phyloP scores from a whole-genome alignment of 2,113 vertebrate genomes.

The Elanus axillaris region DNA sequence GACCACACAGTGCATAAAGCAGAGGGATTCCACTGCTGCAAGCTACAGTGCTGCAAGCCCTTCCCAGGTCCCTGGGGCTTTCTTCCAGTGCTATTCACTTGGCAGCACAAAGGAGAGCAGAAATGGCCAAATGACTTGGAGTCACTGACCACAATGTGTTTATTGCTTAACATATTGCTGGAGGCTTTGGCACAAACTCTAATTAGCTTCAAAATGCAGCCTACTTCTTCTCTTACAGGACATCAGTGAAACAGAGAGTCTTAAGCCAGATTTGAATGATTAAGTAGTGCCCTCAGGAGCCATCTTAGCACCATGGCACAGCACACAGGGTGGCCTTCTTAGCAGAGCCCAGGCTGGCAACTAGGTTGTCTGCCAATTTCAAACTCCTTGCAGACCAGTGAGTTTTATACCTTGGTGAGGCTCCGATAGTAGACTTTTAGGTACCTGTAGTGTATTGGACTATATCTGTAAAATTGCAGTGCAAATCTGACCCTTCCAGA shows the following conservation, averaged over 20 bases:
- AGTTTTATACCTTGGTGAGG: neutral
- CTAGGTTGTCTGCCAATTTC: neutral
- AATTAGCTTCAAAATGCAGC: neutral
- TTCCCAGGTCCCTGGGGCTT: neutral
- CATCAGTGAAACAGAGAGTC: neutral
- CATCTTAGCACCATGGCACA: neutral
- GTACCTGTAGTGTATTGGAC: neutral
- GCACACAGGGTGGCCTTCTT: neutral
- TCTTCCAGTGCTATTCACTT: neutral
- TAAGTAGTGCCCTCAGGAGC: neutral
- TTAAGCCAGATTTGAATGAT: neutral
- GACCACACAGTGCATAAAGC: neutral
- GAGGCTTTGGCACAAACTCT: neutral
- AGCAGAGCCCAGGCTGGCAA: neutral
- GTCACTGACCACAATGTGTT: neutral
- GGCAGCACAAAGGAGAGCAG: neutral
- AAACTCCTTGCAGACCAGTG: neutral
- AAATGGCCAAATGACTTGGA: neutral
- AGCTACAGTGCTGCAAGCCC: fast-evolving
- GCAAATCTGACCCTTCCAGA: neutral
- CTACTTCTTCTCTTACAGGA: neutral
- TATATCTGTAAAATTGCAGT: neutral
- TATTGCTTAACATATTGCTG: neutral
- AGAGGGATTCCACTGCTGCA: neutral
- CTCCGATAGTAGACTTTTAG: neutral